Conservation (phyloP, 1,140 invertebrate genomes). For the Paracyclopina nana region DNA sequence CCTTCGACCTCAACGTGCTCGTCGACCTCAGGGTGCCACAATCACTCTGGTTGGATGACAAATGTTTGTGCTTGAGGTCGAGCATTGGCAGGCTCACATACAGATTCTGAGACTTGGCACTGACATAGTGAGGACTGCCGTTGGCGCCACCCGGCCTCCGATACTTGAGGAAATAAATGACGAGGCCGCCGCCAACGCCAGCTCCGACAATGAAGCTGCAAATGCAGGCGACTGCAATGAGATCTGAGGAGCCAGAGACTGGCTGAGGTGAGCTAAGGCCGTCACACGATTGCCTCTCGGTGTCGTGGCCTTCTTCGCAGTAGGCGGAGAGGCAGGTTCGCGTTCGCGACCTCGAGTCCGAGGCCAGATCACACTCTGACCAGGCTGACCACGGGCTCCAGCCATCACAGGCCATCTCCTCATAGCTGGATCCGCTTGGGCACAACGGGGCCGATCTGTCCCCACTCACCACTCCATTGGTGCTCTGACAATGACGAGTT, state of each 20-base stretch:
- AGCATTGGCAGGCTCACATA: conserved; percentile 13
- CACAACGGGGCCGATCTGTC: background rate
- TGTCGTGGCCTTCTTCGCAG: background rate
- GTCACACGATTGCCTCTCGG: background rate
- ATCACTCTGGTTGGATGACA: conserved; percentile 5
- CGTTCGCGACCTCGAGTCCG: background rate
- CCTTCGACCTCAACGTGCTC: background rate
- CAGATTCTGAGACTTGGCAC: conserved; percentile 15
- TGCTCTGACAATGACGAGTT: background rate
- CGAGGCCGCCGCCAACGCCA: background rate
- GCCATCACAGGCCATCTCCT: background rate
- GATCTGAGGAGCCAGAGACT: background rate
- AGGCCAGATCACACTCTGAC: background rate
- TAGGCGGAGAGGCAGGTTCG: background rate
- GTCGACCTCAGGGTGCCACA: conserved; percentile 8
- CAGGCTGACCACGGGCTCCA: background rate
- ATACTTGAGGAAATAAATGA: conserved; percentile 2
- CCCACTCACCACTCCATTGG: background rate
- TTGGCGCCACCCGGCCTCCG: background rate
- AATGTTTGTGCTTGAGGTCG: conserved; percentile 15
- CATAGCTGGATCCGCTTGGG: background rate
- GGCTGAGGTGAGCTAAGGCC: too few species aligned
- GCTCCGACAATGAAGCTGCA: conserved; percentile 7
- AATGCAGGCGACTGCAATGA: background rate
- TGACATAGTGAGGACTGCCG: conserved; percentile 8